Evolutionary conservation across 2,113 vertebrate genomes (phyloP).

Genomic region (Hiodon tergisus): DNA sequence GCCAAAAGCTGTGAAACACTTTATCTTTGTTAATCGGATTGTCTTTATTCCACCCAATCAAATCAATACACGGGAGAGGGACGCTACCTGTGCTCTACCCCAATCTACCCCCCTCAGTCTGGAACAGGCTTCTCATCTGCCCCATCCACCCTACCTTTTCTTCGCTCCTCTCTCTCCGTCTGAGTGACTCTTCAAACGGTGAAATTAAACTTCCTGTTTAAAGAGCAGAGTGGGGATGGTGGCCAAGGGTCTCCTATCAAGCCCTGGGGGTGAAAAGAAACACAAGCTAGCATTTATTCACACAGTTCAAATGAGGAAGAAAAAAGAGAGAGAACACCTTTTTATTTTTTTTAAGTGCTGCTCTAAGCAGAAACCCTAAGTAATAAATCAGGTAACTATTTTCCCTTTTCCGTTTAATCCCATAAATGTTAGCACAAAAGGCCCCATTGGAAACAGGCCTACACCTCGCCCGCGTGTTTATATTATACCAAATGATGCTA

Average conservation of each 20-base stretch:
- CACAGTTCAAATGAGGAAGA: conserved; percentile 51
- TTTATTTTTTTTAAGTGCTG: conserved; percentile 44
- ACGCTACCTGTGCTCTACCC: background rate
- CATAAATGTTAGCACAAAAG: conserved; percentile 69
- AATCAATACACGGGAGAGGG: background rate
- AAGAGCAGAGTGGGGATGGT: conserved; percentile 24
- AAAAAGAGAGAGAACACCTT: conserved; percentile 45
- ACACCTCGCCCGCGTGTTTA: conserved; percentile 51
- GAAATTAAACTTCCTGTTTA: conserved; percentile 32
- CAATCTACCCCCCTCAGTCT: no score
- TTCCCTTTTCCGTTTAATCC: conserved; percentile 72
- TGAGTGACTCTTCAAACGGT: conserved; percentile 63
- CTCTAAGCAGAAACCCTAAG: conserved; percentile 67
- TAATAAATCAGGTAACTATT: conserved; percentile 73
- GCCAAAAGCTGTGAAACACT: no score
- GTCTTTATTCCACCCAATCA: no score
- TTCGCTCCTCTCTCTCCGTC: background rate
- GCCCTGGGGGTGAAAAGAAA: conserved; percentile 59
- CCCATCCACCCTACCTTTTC: background rate
- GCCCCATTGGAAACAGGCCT: conserved; percentile 60
- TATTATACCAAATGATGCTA: conserved; percentile 43
- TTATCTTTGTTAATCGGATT: no score
- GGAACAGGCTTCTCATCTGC: background rate
- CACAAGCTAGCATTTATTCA: conserved; percentile 71
- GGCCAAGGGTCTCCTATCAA: conserved; percentile 57